Base-by-base conservation (phyloP, 2,888 invertebrate genomes). In the Hydriomena furcata region DNA sequence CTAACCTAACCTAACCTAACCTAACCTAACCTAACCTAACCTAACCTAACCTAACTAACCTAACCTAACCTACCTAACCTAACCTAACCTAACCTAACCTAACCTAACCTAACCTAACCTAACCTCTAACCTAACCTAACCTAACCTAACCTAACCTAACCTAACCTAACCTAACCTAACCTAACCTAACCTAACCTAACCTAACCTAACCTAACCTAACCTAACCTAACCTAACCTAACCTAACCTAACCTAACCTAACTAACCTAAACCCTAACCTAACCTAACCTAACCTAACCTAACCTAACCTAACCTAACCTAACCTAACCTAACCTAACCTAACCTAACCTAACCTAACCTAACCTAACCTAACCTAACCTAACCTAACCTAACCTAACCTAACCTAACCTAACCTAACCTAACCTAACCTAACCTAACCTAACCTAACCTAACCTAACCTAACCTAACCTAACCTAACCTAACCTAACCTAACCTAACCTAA, bases 381-480 rank as follows among this genome's bases (percentile, higher is more conserved):
- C 36, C 43, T 37, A 49, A 37, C 43, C 43, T 37, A 42, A 37
- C 42, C 42, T 49, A 42, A 42, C 49, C 42, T 49, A 43, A 49
- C 49, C 60, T 60, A 55, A 55, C 58, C 58, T 60, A 60, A 60
- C 58, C 58, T 56, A 58, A 60, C 55, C 58, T 60, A 61, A 60
- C 58, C 61, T 58, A 58, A 61, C 61, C 61, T 61, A 61, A 58
- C 58, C 61, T 61, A 58, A 52, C 58, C 55, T 50, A 50, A 50
- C 58, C 55, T 49, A 58, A 52, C 58, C 61, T 55, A 57, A 57
- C 58, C 61, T 44, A 49, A 49, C 49, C 49, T 43, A 50, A 51
- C 45, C 50, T 44, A 44, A 45, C 41, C 51, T 40, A 55, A 54
- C 44, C 58, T 62, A 43, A 47, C 47, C 42, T 47, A 47, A 42